Percentiles rank a stretch among this genome's conserved stretches.
Conservation (phyloP, 2,888 invertebrate species). For the Aspidapion aeneum region DNA sequence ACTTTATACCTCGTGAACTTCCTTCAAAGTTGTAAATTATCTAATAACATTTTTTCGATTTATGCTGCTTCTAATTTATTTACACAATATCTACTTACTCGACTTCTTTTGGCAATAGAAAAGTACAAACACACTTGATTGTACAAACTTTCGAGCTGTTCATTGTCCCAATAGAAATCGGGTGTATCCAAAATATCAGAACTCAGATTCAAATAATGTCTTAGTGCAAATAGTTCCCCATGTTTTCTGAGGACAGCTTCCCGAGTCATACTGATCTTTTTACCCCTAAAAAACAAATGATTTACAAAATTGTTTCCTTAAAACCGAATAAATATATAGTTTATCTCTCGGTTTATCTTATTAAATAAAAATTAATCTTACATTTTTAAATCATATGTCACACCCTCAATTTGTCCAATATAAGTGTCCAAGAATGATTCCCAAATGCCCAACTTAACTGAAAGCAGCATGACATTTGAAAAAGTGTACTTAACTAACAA, state of each 20-base stretch:
- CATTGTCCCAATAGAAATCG: constrained; percentile 98
- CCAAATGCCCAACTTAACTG: constrained; percentile 94
- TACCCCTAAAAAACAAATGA: constrained; percentile 50
- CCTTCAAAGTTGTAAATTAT: neutral
- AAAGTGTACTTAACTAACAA: constrained; percentile 86
- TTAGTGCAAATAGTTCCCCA: constrained; percentile 84
- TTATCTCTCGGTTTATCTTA: too few relatives aligned
- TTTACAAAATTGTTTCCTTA: too few relatives aligned
- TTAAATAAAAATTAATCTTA: too few relatives aligned
- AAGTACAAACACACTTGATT: constrained; percentile 80
- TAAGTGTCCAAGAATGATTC: constrained; percentile 82
- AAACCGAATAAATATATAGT: neutral
- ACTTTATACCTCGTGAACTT: too few relatives aligned
- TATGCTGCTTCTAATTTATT: neutral
- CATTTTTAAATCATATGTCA: constrained; percentile 73
- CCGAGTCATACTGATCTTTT: constrained; percentile 64
- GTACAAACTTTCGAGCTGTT: constrained; percentile 82
- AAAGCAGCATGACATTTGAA: constrained; percentile 90
- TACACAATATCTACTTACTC: constrained; percentile 50
- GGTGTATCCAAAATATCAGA: constrained; percentile 94
- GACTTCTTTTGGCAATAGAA: constrained; percentile 78
- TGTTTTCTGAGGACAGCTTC: constrained; percentile 72
- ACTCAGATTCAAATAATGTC: constrained; percentile 88
- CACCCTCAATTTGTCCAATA: constrained; percentile 77
- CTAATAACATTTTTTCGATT: neutral